These are phyloP conservation scores for Drosophila parvula DNA, from an alignment of 1,140 invertebrate genomes.

Conservation along the genomic window DNA sequence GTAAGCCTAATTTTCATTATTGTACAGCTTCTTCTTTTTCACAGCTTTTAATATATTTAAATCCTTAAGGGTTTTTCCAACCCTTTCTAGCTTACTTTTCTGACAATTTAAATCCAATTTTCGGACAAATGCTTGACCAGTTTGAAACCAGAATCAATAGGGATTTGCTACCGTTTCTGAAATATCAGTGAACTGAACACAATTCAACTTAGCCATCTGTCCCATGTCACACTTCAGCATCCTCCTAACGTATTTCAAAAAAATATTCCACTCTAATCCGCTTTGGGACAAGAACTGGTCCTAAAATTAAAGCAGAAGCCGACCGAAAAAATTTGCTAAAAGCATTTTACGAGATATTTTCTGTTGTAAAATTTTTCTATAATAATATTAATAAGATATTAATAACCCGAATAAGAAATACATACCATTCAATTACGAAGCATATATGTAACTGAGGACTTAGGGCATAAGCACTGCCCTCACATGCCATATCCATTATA, in stretches of 20 bases:
- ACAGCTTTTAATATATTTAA: neutral
- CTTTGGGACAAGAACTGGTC: neutral
- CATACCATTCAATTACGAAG: neutral
- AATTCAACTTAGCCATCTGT: slow-evolving; percentile 2
- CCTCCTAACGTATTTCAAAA: neutral
- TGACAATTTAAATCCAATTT: neutral
- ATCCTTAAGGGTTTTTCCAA: neutral
- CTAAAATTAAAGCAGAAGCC: neutral
- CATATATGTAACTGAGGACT: neutral
- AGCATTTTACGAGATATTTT: neutral
- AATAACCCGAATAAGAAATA: neutral
- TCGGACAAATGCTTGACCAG: slow-evolving; percentile 2
- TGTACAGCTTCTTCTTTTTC: neutral
- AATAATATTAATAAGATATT: neutral
- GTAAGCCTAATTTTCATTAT: neutral
- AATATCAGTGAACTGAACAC: neutral
- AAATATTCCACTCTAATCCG: neutral
- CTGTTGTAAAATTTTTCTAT: neutral
- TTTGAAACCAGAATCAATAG: slow-evolving; percentile 7
- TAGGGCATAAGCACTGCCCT: slow-evolving; percentile 2
- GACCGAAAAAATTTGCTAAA: neutral
- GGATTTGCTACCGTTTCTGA: slow-evolving; percentile 5
- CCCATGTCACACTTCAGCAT: slow-evolving; percentile 3
- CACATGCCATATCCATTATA: neutral
- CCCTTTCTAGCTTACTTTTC: neutral